Evolutionary conservation across 2,113 vertebrate species (phyloP).

Genomic region (Empidonax traillii): DNA sequence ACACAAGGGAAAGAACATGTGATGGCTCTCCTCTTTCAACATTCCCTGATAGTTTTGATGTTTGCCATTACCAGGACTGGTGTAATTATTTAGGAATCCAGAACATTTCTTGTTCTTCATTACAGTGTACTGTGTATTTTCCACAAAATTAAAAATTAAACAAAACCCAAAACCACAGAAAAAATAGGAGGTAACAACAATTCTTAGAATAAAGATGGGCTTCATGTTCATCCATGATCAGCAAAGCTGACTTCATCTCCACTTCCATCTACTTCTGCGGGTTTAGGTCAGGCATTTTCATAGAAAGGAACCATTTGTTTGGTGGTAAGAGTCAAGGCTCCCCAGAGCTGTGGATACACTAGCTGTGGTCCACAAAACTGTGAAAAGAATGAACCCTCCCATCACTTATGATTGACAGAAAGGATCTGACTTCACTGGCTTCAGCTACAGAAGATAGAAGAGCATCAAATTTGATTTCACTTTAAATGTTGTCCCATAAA

Average conservation of each 20-base stretch:
- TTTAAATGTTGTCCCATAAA: not conserved
- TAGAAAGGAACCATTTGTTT: not conserved
- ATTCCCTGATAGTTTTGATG: not conserved
- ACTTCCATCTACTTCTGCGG: not conserved
- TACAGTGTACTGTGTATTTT: not conserved
- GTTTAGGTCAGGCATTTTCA: not conserved
- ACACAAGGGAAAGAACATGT: not conserved
- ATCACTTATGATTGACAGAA: not conserved
- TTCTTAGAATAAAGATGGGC: not conserved
- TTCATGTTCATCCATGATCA: not conserved
- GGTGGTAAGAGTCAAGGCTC: not conserved
- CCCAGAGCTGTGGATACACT: not conserved
- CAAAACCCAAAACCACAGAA: not conserved
- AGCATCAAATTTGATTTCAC: not conserved
- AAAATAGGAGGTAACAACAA: not conserved
- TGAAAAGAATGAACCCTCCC: not conserved
- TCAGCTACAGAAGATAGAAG: not conserved
- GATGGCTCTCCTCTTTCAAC: fast-evolving
- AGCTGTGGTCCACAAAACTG: not conserved
- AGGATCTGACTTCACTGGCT: not conserved
- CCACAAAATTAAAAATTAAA: not conserved
- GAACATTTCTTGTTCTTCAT: not conserved
- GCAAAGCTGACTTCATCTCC: not conserved
- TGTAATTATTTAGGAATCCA: not conserved
- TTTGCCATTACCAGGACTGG: not conserved